Evolutionary conservation across 2,888 invertebrate genomes (phyloP), one percentile per base, ranked within the genome.

Genomic region (Rhopalosiphum nymphaeae): DNA sequence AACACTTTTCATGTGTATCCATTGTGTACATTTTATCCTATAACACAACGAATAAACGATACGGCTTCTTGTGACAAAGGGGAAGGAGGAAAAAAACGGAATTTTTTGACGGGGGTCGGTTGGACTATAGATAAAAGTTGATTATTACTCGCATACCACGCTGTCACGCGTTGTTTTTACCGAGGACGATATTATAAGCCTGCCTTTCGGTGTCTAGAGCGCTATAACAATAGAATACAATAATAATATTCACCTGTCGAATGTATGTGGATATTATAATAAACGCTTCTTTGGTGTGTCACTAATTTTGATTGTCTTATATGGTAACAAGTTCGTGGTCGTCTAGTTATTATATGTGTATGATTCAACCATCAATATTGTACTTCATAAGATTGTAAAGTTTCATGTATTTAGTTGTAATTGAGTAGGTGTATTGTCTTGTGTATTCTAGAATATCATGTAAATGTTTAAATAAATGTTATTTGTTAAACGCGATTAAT

Each of bases 101-200:
- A 44, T 44, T 89, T 89, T 29, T 44, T 29, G n/a, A 57, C 57
- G 89, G 44, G 78, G 36, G 78, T 78, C 10, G 21, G 36, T 36
- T 21, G 78, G 78, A 42, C 89, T n/a, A 57, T n/a, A 57, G 89
- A 61, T 89, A 89, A 89, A 61, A 89, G 89, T 89, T 89, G 57
- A 61, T 89, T 61, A 57, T 57, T 61, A 57, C 61, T 44, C 57
- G 29, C 57, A 21, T 57, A 29, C 46, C 44, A 46, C 2, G 2
- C 86, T n/a, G 86, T 13, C 29, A 46, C 21, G 36, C 21, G 78
- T 36, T 3, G 9, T 13, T 46, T 46, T 86, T 86, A 86, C 78
- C 9, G 21, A 89, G 16, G 29, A 89, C 26, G 42, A 56, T 67
- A 67, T 36, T 56, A 29, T 56, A 42, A 61, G n/a, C 57, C 29